Evolutionary conservation across 2,888 invertebrate genomes (phyloP).

Genomic region (Pandemis cinnamomeana): DNA sequence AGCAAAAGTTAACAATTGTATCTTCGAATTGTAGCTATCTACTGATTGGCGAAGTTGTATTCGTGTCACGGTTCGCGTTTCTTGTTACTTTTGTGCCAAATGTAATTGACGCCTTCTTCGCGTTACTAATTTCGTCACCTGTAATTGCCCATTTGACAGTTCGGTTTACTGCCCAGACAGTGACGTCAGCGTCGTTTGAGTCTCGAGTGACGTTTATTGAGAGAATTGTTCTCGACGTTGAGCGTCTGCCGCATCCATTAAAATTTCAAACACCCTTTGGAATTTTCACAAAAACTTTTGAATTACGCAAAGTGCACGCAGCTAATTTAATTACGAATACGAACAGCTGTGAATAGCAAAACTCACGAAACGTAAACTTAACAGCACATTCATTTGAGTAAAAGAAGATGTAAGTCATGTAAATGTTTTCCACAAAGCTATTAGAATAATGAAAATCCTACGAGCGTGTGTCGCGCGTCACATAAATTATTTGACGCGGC

Average conservation of each 20-base stretch:
- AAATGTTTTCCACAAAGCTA: conserved; percentile 40
- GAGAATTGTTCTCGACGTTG: conserved; percentile 5
- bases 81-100: conserved; percentile 23
- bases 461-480: conserved; percentile 20
- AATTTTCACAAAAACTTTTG: conserved; percentile 1
- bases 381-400: conserved; percentile 21
- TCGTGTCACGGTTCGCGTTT: conserved; percentile 43
- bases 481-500: conserved; percentile 30
- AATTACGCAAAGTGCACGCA: conserved; percentile 34
- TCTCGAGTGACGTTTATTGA: conserved; percentile 32
- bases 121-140: conserved; percentile 31
- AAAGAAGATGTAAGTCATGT: conserved; percentile 32
- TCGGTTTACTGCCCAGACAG: conserved; percentile 26
- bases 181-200: conserved; percentile 31
- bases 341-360: conserved; percentile 11
- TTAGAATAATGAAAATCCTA: conserved; percentile 41
- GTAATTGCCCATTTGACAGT: conserved; percentile 29
- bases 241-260: conserved; percentile 2
- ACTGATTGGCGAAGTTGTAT: conserved; percentile 61
- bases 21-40: conserved; percentile 47
- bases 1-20: conserved; percentile 43
- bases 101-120: not conserved
- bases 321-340: conserved; percentile 33
- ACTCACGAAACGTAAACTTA: conserved; percentile 19
- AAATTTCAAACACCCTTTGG: conserved; percentile 14